phyloP scores from a whole-genome alignment of 2,888 invertebrate genomes.

The Ypsolopha scabrella region DNA sequence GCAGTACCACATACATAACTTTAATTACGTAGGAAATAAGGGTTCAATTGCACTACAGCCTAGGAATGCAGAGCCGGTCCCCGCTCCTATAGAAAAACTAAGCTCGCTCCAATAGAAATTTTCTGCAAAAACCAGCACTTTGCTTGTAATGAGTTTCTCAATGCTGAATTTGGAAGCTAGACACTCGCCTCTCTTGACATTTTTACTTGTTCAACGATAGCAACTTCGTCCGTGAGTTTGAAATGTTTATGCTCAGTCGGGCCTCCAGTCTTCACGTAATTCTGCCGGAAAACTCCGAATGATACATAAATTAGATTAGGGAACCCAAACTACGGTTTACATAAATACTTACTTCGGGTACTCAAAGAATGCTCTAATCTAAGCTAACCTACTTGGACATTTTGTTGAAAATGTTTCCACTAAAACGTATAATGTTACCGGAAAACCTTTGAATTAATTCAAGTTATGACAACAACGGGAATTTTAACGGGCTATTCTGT shows the following conservation, averaged over 20 bases:
- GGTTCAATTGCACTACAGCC: background rate
- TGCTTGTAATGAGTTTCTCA: conserved; percentile 53
- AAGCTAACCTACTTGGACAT: background rate
- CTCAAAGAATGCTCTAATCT: too few species aligned
- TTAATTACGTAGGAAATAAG: too few species aligned
- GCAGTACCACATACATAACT: too few species aligned
- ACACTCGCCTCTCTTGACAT: background rate
- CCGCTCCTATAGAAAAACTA: conserved; percentile 36
- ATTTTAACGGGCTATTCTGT: conserved; percentile 41
- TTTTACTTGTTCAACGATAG: background rate
- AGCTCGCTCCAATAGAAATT: conserved; percentile 38
- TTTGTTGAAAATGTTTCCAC: background rate
- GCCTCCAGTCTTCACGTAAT: too few species aligned
- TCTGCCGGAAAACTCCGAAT: too few species aligned
- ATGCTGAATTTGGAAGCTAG: conserved; percentile 6
- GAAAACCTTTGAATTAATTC: background rate
- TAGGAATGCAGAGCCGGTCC: conserved; percentile 14
- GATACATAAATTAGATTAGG: too few species aligned
- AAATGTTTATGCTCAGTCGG: too few species aligned
- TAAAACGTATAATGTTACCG: background rate
- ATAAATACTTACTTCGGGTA: too few species aligned
- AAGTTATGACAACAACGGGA: conserved; percentile 25
- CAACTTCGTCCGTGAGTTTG: too few species aligned
- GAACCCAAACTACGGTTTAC: too few species aligned
- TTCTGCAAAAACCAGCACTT: conserved; percentile 36